Conservation (phyloP, 2,797 vertebrate species). For the Ciconia nigra region DNA sequence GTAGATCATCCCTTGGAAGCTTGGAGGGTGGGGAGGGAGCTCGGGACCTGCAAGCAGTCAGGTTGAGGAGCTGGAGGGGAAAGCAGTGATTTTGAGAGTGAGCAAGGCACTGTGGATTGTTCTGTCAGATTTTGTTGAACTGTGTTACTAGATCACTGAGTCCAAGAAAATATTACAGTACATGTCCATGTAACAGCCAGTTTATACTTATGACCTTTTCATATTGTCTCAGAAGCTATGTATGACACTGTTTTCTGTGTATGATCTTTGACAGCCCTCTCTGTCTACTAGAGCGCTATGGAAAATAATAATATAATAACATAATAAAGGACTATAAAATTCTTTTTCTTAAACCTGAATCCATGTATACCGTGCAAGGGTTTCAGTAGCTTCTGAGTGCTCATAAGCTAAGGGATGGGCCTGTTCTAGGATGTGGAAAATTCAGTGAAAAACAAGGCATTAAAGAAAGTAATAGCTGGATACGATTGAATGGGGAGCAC, state of each 20-base stretch:
- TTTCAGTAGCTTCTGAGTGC: not conserved
- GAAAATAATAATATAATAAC: not conserved
- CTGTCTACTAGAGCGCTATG: not conserved
- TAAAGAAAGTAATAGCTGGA: conserved; percentile 35
- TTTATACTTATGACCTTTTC: not conserved
- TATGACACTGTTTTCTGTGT: not conserved
- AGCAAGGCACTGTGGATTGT: not conserved
- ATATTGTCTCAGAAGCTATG: not conserved
- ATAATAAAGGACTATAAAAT: not conserved
- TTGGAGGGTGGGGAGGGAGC: not conserved
- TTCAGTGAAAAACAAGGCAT: conserved; percentile 51
- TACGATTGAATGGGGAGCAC: conserved; percentile 36
- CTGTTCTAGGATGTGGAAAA: conserved; percentile 40
- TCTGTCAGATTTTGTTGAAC: not conserved
- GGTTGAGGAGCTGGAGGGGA: not conserved
- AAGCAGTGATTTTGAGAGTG: not conserved
- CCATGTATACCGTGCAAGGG: not conserved
- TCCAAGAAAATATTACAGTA: conserved; percentile 20
- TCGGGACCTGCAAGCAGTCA: not conserved
- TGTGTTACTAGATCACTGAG: not conserved
- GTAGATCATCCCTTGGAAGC: not conserved
- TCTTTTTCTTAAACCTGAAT: not conserved
- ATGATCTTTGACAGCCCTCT: not conserved
- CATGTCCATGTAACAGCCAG: not conserved
- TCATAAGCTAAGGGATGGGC: not conserved